phyloP scores from a whole-genome alignment of 2,888 invertebrate genomes.

The Parapristionchus giblindavisi region DNA sequence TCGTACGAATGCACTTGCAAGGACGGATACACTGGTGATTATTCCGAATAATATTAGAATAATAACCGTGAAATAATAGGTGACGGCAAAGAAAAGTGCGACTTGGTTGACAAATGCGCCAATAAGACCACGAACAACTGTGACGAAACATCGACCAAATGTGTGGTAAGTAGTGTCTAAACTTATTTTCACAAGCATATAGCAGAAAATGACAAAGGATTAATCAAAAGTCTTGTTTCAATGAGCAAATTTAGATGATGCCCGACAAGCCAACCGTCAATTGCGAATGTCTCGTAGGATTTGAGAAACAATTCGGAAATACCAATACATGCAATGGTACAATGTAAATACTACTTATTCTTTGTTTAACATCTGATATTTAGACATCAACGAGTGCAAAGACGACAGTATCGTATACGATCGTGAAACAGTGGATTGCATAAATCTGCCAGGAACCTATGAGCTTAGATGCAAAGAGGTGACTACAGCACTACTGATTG shows the following conservation, averaged over 20 bases:
- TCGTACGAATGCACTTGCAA: constrained; percentile 27
- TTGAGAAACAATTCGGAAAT: neutral
- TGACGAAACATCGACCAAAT: constrained; percentile 1
- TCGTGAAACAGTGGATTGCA: constrained; percentile 17
- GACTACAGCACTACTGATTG: too few species aligned
- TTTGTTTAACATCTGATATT: neutral
- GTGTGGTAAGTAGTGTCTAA: constrained; percentile 1
- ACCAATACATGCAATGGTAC: constrained; percentile 10
- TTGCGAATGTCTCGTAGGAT: constrained; percentile 35
- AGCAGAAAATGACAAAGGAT: neutral
- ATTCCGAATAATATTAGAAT: too few species aligned
- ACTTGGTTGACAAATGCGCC: neutral
- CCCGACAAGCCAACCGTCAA: constrained; percentile 20
- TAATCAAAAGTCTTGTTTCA: neutral
- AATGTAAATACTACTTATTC: too few species aligned
- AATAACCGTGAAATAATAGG: neutral
- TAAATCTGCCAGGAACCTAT: constrained; percentile 20
- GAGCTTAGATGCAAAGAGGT: constrained; percentile 26
- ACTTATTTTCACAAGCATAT: too few species aligned
- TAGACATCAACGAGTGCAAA: constrained; percentile 34
- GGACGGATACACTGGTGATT: constrained; percentile 2
- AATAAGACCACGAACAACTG: constrained; percentile 11
- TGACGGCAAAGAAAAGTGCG: constrained; percentile 25
- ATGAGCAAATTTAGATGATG: constrained; percentile 21
- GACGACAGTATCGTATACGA: constrained; percentile 16